phyloP scores from a whole-genome alignment of 37 sponge, comb jelly and placozoan genomes.

The Mnemiopsis leidyi region DNA sequence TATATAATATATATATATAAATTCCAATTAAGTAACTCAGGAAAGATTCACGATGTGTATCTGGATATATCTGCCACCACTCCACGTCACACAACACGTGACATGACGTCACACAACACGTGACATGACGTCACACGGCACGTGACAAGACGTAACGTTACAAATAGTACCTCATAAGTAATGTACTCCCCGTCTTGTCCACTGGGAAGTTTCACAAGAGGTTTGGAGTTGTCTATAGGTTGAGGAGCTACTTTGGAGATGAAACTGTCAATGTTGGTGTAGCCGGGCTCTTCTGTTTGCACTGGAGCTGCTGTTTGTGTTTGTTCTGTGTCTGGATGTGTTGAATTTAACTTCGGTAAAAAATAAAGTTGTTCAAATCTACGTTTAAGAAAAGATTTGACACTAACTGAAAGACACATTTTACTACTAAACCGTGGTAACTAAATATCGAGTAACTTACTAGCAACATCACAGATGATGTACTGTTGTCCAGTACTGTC shows the following conservation, averaged over 20 bases:
- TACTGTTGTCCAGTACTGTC: conserved; percentile 62
- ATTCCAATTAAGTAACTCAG: no score
- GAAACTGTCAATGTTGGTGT: conserved; percentile 39
- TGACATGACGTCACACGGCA: neutral
- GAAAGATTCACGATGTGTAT: no score
- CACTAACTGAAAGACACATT: no score
- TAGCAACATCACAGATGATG: conserved; percentile 61
- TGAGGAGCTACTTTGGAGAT: conserved; percentile 4
- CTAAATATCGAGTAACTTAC: no score
- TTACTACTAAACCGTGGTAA: no score
- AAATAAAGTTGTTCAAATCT: no score
- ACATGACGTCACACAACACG: neutral
- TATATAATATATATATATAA: no score
- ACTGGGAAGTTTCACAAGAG: conserved; percentile 29
- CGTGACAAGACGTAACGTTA: neutral
- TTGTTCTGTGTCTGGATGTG: neutral
- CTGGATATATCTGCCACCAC: no score
- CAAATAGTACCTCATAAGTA: conserved; percentile 59
- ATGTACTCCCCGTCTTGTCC: conserved; percentile 35
- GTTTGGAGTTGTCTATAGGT: neutral
- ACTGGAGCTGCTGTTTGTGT: neutral
- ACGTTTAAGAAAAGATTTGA: no score
- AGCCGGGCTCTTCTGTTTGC: neutral
- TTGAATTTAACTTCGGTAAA: no score
- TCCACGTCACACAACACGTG: neutral